phyloP scores from a whole-genome alignment of 2,888 invertebrate species.

The Ectemnius lituratus region DNA sequence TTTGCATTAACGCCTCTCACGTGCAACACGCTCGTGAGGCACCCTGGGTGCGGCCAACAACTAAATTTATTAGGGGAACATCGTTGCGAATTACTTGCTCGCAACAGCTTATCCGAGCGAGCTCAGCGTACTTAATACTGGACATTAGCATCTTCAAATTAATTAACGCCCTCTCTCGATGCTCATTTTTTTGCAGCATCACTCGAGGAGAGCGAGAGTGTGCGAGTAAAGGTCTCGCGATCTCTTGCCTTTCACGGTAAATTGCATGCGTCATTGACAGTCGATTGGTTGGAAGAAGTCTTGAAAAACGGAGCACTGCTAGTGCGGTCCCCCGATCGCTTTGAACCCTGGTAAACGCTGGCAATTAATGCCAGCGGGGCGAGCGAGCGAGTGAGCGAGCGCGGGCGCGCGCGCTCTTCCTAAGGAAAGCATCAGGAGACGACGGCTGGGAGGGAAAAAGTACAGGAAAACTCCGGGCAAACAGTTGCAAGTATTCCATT shows the following conservation, averaged over 20 bases:
- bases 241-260: slow-evolving; percentile 4
- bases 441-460: slow-evolving; percentile 33
- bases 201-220: slow-evolving; percentile 40
- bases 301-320: slow-evolving; percentile 41
- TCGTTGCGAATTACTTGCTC: too few species aligned
- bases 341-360: slow-evolving; percentile 70
- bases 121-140: not conserved
- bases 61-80: too few species aligned
- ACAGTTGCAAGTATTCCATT: slow-evolving; percentile 55
- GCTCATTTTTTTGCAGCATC: not conserved
- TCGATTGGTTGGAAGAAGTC: slow-evolving; percentile 62
- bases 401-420: slow-evolving; percentile 16
- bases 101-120: not conserved
- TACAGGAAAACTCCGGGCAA: slow-evolving; percentile 48
- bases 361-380: slow-evolving; percentile 64
- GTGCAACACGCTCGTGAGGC: too few species aligned
- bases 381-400: slow-evolving; percentile 13
- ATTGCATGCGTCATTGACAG: slow-evolving; percentile 47
- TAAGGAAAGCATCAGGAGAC: slow-evolving; percentile 54
- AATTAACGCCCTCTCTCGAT: not conserved
- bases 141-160: slow-evolving; percentile 1
- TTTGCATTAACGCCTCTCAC: too few species aligned
- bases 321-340: slow-evolving; percentile 56
- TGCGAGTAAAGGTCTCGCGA: slow-evolving; percentile 17
- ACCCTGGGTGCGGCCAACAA: too few species aligned